phyloP scores from a whole-genome alignment of 1,140 invertebrate genomes.

The Drosophila littoralis region DNA sequence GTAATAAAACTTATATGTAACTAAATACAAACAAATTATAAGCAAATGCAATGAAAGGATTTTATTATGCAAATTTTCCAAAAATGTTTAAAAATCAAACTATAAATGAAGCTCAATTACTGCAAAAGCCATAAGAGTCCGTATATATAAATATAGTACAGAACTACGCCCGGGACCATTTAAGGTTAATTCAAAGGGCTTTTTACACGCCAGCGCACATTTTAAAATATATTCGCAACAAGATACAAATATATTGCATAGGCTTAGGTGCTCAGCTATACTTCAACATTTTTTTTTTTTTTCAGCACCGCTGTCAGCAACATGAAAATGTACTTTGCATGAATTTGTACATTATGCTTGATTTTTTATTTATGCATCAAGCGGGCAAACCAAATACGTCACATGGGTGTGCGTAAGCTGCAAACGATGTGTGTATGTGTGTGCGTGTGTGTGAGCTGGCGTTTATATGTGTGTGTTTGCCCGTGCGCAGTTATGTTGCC shows the following conservation, averaged over 20 bases:
- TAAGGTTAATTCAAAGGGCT: too few species aligned
- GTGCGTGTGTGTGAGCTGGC: not conserved
- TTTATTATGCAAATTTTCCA: too few species aligned
- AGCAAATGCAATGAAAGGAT: too few species aligned
- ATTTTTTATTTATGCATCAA: constrained; percentile 80
- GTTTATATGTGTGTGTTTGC: not conserved
- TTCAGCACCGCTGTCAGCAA: constrained; percentile 52
- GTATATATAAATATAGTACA: not conserved
- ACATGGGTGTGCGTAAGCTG: constrained; percentile 68
- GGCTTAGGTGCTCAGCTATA: constrained; percentile 21
- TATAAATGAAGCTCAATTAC: too few species aligned
- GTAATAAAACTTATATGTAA: too few species aligned
- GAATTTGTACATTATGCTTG: constrained; percentile 72
- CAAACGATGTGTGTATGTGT: constrained; percentile 27
- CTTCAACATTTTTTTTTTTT: constrained; percentile 37
- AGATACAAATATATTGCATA: constrained; percentile 21
- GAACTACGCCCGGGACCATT: too few species aligned
- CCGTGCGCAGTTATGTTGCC: constrained; percentile 33
- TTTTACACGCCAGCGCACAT: not conserved
- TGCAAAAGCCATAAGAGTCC: too few species aligned
- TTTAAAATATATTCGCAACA: constrained; percentile 8
- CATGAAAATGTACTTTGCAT: constrained; percentile 79
- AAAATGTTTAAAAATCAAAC: too few species aligned
- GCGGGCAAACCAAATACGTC: constrained; percentile 70
- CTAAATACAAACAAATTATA: too few species aligned